phyloP scores from a whole-genome alignment of 2,888 invertebrate species.

The Eupithecia insigniata region DNA sequence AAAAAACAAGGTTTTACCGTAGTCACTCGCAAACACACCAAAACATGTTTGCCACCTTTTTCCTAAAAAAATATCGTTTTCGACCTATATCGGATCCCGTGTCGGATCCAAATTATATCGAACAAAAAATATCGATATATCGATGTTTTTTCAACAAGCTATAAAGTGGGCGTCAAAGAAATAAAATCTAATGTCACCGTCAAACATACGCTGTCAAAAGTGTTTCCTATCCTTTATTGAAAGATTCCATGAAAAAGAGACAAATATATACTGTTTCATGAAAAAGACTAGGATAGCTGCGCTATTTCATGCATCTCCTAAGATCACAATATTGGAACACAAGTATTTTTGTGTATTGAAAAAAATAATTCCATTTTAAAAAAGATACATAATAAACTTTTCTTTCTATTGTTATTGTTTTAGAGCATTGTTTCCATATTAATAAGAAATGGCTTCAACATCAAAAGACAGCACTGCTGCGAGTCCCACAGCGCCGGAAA shows the following conservation, averaged over 20 bases:
- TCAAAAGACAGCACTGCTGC: conserved; percentile 62
- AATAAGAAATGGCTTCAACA: conserved; percentile 70
- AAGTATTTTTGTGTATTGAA: neutral
- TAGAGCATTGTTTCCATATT: neutral
- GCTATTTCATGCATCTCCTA: neutral
- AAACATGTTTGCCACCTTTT: too few species aligned
- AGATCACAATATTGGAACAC: neutral
- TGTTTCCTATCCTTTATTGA: neutral
- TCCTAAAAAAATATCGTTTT: too few species aligned
- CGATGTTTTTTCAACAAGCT: too few species aligned
- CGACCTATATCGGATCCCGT: too few species aligned
- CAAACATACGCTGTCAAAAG: neutral
- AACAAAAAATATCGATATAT: too few species aligned
- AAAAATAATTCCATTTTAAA: neutral
- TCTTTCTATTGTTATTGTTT: neutral
- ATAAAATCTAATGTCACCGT: neutral
- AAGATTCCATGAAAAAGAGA: neutral
- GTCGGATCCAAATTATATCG: too few species aligned
- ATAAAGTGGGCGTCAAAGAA: neutral
- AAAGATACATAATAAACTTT: neutral
- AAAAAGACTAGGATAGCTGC: neutral
- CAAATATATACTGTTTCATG: neutral
- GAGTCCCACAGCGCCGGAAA: conserved; percentile 50
- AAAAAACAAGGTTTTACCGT: too few species aligned
- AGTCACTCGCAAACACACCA: too few species aligned